Conservation (phyloP, 2,888 invertebrate species). For the Deroplatys truncata region DNA sequence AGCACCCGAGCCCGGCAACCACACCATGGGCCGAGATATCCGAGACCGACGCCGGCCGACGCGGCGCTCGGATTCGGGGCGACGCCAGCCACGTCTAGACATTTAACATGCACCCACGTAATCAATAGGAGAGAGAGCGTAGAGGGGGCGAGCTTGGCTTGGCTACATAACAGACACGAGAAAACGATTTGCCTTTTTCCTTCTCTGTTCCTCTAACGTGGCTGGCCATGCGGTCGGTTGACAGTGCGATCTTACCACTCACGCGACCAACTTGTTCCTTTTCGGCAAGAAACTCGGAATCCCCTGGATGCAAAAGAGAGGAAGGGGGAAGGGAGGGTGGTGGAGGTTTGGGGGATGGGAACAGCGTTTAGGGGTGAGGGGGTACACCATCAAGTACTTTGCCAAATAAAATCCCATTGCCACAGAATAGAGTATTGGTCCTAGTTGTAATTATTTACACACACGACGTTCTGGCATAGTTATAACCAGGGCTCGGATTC, state of each 20-base stretch:
- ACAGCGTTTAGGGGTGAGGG: not conserved
- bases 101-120: slow-evolving; percentile 24
- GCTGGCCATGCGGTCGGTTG: not conserved
- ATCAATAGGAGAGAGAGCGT: slow-evolving; percentile 18
- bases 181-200: not conserved
- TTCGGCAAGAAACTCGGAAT: not conserved
- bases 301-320: not conserved
- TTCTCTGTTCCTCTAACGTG: not conserved
- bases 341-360: not conserved
- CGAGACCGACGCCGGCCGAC: not conserved
- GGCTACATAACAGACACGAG: not conserved
- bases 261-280: not conserved
- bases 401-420: not conserved
- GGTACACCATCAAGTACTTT: not conserved
- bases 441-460: too few species aligned
- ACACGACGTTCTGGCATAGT: too few species aligned
- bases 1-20: not conserved
- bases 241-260: not conserved
- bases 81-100: not conserved
- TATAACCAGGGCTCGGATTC: too few species aligned
- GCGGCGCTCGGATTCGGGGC: not conserved
- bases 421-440: not conserved
- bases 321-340: not conserved
- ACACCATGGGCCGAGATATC: not conserved
- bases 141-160: not conserved